Conservation (phyloP, 2,888 invertebrate species). For the Galerucella pusilla region DNA sequence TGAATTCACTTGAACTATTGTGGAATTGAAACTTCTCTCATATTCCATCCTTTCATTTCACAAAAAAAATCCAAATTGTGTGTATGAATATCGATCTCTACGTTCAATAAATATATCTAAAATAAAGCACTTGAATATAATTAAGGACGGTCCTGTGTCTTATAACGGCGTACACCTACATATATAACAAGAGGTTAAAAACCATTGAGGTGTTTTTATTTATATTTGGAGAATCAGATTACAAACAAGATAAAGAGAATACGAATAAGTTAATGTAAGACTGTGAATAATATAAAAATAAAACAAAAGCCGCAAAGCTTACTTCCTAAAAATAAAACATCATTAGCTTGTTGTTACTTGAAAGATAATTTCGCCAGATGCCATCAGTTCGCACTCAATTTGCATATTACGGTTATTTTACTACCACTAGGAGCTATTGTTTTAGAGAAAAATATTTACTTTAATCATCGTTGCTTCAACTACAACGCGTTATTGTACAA, state of each 20-base stretch:
- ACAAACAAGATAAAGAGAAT: neutral
- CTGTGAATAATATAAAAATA: neutral
- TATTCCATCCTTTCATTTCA: no score
- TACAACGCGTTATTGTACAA: neutral
- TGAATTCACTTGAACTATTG: no score
- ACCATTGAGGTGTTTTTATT: constrained; percentile 5
- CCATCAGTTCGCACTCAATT: neutral
- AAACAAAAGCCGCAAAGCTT: constrained; percentile 4
- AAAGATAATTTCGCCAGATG: constrained; percentile 7
- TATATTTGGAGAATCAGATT: constrained; percentile 5
- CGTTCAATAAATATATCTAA: no score
- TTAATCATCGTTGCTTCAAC: neutral
- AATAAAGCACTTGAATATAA: no score
- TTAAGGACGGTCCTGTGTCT: neutral
- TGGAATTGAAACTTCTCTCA: no score
- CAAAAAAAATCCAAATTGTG: no score
- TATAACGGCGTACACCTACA: constrained; percentile 9
- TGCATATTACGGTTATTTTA: constrained; percentile 10
- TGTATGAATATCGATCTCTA: no score
- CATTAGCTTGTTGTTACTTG: neutral
- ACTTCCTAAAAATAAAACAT: constrained; percentile 4
- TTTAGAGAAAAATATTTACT: neutral
- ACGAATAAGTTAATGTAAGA: neutral
- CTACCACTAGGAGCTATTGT: neutral
- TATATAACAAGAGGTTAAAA: neutral